Conservation (phyloP, 1,140 invertebrate genomes). For the Ceratosolen solmsi region DNA sequence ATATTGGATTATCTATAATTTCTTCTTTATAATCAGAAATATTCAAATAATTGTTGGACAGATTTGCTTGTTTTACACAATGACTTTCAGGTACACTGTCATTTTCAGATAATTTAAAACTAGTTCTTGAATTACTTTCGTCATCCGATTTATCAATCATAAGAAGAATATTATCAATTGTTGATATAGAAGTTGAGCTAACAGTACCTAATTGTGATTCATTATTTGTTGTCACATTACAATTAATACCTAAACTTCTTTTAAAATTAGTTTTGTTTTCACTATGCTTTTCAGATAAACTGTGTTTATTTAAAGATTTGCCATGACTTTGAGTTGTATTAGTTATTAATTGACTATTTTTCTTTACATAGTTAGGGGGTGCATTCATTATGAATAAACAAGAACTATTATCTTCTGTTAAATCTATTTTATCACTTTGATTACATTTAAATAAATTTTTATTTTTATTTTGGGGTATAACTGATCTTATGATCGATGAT, state of each 20-base stretch:
- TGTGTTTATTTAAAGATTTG: not conserved
- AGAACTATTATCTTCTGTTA: not conserved
- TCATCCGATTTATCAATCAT: constrained; percentile 12
- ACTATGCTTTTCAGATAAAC: constrained; percentile 25
- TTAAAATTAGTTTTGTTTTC: not conserved
- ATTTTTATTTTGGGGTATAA: no score
- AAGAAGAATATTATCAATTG: constrained; percentile 1
- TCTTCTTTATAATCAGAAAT: constrained; percentile 50
- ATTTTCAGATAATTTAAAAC: constrained; percentile 31
- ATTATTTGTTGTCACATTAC: no score
- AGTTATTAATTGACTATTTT: no score
- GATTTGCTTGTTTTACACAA: not conserved
- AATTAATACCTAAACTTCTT: no score
- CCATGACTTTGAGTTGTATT: no score
- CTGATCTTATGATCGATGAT: no score
- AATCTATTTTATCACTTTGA: no score
- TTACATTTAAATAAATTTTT: no score
- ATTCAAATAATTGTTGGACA: constrained; percentile 37
- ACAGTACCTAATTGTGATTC: no score
- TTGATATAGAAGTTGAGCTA: constrained; percentile 11
- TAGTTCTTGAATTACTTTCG: constrained; percentile 28
- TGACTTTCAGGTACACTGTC: not conserved
- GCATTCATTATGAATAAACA: no score
- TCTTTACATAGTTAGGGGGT: no score
- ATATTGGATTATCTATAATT: constrained; percentile 23